Base-by-base conservation (phyloP, 2,113 vertebrate genomes). In the Australoheros scitulus region DNA sequence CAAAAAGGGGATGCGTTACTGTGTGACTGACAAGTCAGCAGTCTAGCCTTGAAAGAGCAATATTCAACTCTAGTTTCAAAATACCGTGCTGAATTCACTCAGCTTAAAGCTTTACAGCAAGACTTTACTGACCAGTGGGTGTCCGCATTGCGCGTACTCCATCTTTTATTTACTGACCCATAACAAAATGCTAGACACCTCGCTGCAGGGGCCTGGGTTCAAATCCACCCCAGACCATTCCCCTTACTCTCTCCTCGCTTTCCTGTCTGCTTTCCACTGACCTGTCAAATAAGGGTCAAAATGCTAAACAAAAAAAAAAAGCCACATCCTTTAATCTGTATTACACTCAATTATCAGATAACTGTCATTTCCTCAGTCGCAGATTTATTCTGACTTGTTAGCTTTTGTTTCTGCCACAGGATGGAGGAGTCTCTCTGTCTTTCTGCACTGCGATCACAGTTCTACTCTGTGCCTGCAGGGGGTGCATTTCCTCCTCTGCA, bases 371-470 rank as follows among this genome's bases (percentile, higher is more conserved):
- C 41, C 24, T 72, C 26, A 32, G 15, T 32, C 24, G 38, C 41
- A 61, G 20, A 52, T 38, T 56, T 7, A 34, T 26, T 78, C 0
- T 83, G 43, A 89, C 41, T 68, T 18, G 0, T 61, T 68, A 77
- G 29, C 15, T 61, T 88, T 5, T 76, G 17, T 76, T 18, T 74
- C 24, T 79, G 43, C 78, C 65, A 38, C 95, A 99, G 98, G 95
- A 98, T 99, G 97, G 98, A 99, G 0, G 98, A 99, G 80, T 97
- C 97, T 4, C 96, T 98, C 91, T 98, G 97, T 94, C 96, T 99
- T 60, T 98, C 97, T 0, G 96, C 97, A 1, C 95, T 99, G 64
- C 92, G 97, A 52, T 97, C 97, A 11, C 97, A 97, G 77, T 99
- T 98, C 95, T 98, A 98, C 93, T 96, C 97, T 1, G 91, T 97